Evolutionary conservation across 1,140 invertebrate genomes (phyloP), one percentile per base, ranked within the genome.

Genomic region (Coptotermes formosanus): DNA sequence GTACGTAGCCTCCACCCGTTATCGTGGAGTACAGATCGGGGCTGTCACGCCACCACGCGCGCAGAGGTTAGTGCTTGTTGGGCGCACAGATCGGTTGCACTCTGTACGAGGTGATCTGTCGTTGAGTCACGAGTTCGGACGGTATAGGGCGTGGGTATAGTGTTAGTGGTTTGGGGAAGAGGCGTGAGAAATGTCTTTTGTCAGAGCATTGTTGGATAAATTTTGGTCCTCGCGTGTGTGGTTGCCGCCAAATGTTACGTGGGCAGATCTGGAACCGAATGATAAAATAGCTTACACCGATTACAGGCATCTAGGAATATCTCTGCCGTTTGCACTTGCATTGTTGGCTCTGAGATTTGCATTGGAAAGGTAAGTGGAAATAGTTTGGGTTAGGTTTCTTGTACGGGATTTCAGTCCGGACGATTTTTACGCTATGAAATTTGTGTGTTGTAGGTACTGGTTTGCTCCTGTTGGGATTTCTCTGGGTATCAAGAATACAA

Each of bases 191-290:
- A 86, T 82, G 85, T 86, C 85, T 30, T 9, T 86, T 2, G 44
- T 86, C 3, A 19, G 64, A 85, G 38, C 43, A 4, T 81, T 93
- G 81, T 90, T 92, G 85, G 91, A 94, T 89, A 92, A 91, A 88
- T 97, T 98, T 92, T 98, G 97, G 97, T 94, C 94, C 89, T 94
- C 95, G 88, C 91, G 94, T 89, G 91, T 98, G 89, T 98, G 97
- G 97, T 93, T 97, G 89, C 97, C 97, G 86, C 96, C 97, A 87
- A 97, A 97, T 91, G 95, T 95, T 86, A 96, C 96, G 89, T 98
- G 97, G 97, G 92, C 93, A n/a, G 95, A 98, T 89, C 94, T 98
- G 82, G 92, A 94, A 88, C 95, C 97, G 43, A 96, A 94, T 87
- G 93, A 95, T 82, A 93, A 94, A 88, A 94, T 97, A 87, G 93